These are phyloP conservation scores for Myiotriccus ornatus DNA, from an alignment of 2,797 vertebrate genomes.

Conservation along the genomic window DNA sequence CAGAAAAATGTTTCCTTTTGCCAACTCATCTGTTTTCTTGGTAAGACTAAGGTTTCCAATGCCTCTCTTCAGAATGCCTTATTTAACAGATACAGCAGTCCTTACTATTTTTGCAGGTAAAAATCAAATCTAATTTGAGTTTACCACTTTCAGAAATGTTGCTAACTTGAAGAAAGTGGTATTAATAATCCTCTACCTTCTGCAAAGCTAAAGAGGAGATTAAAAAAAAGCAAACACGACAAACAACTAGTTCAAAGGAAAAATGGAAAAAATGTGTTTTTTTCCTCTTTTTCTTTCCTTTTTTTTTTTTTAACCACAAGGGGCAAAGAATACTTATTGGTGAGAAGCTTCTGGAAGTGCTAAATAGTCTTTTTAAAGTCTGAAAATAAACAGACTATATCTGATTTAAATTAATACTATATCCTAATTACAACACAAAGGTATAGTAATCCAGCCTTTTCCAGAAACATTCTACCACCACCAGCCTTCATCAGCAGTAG, in stretches of 20 bases:
- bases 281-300: neutral
- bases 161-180: neutral
- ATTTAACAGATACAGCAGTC: neutral
- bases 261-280: neutral
- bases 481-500: neutral
- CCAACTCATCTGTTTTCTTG: conserved; percentile 34
- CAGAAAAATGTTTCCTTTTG: conserved; percentile 4
- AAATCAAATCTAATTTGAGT: neutral
- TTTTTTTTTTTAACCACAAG: neutral
- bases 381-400: neutral
- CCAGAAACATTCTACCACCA: neutral
- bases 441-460: neutral
- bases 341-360: neutral
- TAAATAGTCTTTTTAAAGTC: neutral
- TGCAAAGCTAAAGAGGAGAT: neutral
- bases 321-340: neutral
- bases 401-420: neutral
- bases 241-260: neutral
- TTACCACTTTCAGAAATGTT: neutral
- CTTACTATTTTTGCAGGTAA: neutral
- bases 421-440: neutral
- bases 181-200: neutral
- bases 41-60: neutral
- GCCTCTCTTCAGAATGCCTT: neutral
- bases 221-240: neutral